Percentiles rank a stretch among this genome's conserved stretches.
Evolutionary conservation across 2,888 invertebrate species (phyloP).

Genomic region (Cephus sareptanus): DNA sequence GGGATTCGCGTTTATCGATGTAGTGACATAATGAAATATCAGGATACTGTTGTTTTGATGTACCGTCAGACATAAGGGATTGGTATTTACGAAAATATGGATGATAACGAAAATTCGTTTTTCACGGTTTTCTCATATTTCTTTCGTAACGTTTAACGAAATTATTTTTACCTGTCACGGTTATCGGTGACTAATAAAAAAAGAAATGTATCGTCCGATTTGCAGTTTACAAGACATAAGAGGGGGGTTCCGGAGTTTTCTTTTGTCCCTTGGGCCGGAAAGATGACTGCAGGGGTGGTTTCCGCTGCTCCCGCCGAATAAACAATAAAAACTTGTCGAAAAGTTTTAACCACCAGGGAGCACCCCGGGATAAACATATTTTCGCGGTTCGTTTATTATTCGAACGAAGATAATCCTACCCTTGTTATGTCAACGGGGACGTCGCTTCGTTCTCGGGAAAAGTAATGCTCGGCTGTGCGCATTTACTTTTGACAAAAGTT

Average conservation of each 20-base stretch:
- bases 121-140: too few relatives aligned
- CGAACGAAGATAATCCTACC: slow-evolving; percentile 36
- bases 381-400: slow-evolving; percentile 61
- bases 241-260: neutral
- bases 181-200: neutral
- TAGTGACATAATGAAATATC: neutral
- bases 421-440: neutral
- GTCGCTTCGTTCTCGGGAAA: neutral
- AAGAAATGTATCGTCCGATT: neutral
- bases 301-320: slow-evolving; percentile 38
- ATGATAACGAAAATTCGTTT: neutral
- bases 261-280: neutral
- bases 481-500: neutral
- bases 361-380: slow-evolving; percentile 42
- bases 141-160: too few relatives aligned
- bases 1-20: neutral
- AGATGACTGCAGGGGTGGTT: neutral
- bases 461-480: neutral
- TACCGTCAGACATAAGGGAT: neutral
- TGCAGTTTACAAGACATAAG: neutral
- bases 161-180: neutral
- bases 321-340: slow-evolving; percentile 48
- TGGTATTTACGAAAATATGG: neutral
- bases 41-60: neutral
- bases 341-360: slow-evolving; percentile 41